Percentiles rank a stretch among this genome's conserved stretches.
phyloP scores from a whole-genome alignment of 2,113 vertebrate species.

The Thamnophis sirtalis region DNA sequence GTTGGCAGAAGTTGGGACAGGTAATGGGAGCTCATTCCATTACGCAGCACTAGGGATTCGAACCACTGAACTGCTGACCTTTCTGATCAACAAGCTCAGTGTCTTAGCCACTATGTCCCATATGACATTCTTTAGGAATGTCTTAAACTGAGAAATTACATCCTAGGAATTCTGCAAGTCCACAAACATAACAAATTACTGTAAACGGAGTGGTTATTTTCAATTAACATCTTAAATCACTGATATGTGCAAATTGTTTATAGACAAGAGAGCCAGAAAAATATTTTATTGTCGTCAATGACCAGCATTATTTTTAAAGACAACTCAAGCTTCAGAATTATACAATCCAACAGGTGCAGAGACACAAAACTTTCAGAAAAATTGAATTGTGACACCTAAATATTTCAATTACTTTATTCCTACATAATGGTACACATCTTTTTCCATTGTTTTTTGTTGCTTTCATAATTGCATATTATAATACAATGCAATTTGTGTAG shows the following conservation, averaged over 20 bases:
- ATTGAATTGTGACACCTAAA: not conserved
- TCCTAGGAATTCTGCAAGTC: not conserved
- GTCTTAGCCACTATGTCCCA: too few relatives aligned
- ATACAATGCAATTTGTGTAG: not conserved
- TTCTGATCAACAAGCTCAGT: too few relatives aligned
- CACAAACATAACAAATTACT: not conserved
- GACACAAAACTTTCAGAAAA: not conserved
- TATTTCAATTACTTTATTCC: not conserved
- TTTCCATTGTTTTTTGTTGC: not conserved
- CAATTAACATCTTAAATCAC: not conserved
- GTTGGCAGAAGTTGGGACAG: too few relatives aligned
- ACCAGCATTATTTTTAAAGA: not conserved
- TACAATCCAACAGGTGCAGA: not conserved
- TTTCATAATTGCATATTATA: not conserved
- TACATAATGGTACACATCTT: not conserved
- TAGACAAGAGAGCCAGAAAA: not conserved
- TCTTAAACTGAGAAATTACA: not conserved
- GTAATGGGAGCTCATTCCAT: too few relatives aligned
- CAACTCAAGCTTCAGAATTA: not conserved
- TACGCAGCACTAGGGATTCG: too few relatives aligned
- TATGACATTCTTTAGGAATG: not conserved
- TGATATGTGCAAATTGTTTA: not conserved
- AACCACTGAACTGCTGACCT: too few relatives aligned
- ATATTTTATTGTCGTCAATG: not conserved
- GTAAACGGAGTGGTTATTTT: not conserved